Evolutionary conservation across 2,888 invertebrate genomes (phyloP), one percentile per base, ranked within the genome.

Genomic region (Diarsia brunnea): DNA sequence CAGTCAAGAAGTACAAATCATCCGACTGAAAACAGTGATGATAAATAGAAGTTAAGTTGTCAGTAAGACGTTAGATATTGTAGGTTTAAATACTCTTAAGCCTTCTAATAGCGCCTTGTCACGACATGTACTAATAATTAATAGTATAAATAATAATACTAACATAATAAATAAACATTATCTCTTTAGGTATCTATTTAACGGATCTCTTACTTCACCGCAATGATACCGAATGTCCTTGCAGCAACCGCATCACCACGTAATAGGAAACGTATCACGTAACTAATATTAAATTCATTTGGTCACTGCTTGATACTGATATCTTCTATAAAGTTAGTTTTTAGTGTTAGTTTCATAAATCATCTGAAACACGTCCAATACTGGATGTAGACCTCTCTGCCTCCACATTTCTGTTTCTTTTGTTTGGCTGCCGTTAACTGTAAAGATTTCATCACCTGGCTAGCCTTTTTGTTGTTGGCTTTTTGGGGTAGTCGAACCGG

Each of bases 221-320:
- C 83, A 85, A 61, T 85, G 85, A 82, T 68, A 73, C 14, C 31
- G 14, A 19, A 24, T 67, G 85, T 82, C 82, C 85, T 82, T 85
- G 78, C 53, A 43, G 31, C 47, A 14, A 82, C 82, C 85, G 69
- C 82, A 60, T 19, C 3, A 71, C 61, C 51, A 27, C 68, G 83
- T 63, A 82, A 85, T 70, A 69, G 70, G 68, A 83, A 60, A 82
- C 83, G 55, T 65, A 71, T 63, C 85, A 72, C 45, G 66, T 51
- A 49, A 49, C 24, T 51, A 43, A 53, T 67, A 63, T 63, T 21
- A 63, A 16, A 63, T 43, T 63, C n/a, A 43, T 63, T 24, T 63
- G 38, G n/a, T 51, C 61, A 27, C 7, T 49, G 58, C 2, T 61
- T 12, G 43, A 77, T 76, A n/a, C 0, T 27, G n/a, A 27, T 58